phyloP scores from a whole-genome alignment of 2,888 invertebrate species.

The Drosophila hamatofila region DNA sequence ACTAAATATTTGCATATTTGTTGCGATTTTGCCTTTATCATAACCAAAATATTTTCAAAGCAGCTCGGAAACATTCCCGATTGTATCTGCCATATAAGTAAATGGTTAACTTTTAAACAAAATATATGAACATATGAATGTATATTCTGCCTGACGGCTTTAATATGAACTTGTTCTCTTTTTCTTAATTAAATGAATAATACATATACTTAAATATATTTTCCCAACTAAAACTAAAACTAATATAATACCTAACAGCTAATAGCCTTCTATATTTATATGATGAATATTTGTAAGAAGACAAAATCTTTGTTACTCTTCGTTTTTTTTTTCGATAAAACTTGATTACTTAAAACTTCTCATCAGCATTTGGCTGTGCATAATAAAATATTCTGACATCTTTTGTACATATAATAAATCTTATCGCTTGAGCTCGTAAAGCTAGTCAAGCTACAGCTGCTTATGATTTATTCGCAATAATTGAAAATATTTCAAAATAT shows the following conservation, averaged over 20 bases:
- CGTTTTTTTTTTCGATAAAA: too few relatives aligned
- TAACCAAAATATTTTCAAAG: neutral
- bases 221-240: too few relatives aligned
- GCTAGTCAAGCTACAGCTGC: constrained; percentile 10
- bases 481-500: constrained; percentile 8
- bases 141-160: neutral
- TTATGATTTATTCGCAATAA: constrained; percentile 23
- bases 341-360: neutral
- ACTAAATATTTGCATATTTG: constrained; percentile 59
- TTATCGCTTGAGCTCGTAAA: constrained; percentile 26
- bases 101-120: neutral
- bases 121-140: neutral
- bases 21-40: constrained; percentile 14
- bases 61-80: neutral
- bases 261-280: too few relatives aligned
- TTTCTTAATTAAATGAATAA: neutral
- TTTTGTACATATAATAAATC: constrained; percentile 27
- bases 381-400: neutral
- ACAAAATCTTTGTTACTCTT: too few relatives aligned
- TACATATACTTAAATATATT: too few relatives aligned
- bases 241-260: too few relatives aligned
- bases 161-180: neutral
- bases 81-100: neutral
- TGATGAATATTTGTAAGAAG: too few relatives aligned
- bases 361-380: neutral